Percentiles rank a stretch among this genome's conserved stretches.
Evolutionary conservation across 1,140 invertebrate species (phyloP).

Genomic region (Phenacoccus solenopsis): DNA sequence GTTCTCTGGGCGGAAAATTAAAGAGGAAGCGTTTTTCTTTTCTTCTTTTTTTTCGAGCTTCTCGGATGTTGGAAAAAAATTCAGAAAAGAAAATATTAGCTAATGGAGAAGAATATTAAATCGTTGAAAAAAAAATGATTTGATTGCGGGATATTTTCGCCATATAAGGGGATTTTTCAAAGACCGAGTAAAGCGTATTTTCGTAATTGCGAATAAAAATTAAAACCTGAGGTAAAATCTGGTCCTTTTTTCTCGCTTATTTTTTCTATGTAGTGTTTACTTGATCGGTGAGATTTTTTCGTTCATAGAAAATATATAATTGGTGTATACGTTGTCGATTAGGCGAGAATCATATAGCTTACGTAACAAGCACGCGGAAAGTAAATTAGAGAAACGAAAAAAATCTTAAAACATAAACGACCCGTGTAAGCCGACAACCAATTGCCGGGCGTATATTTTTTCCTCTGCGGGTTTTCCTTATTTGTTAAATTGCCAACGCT

Average conservation of each 20-base stretch:
- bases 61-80: not conserved
- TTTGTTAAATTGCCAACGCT: not conserved
- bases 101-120: not conserved
- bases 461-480: not conserved
- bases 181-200: not conserved
- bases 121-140: not conserved
- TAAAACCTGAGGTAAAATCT: not conserved
- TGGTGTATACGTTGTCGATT: too few relatives aligned
- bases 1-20: not conserved
- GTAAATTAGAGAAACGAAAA: not conserved
- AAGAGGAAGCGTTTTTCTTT: too few relatives aligned
- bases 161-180: not conserved
- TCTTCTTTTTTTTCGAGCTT: not conserved
- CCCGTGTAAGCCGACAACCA: not conserved
- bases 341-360: too few relatives aligned
- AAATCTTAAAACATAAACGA: not conserved
- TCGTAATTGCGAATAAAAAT: not conserved
- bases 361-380: too few relatives aligned
- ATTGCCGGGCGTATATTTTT: not conserved
- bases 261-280: too few relatives aligned
- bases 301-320: too few relatives aligned
- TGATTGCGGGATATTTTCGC: not conserved
- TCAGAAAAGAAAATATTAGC: not conserved
- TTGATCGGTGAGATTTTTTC: too few relatives aligned
- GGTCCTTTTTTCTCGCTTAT: not conserved